These are phyloP conservation scores for Diadophis punctatus DNA, from an alignment of 2,113 vertebrate species.

Conservation along the genomic window DNA sequence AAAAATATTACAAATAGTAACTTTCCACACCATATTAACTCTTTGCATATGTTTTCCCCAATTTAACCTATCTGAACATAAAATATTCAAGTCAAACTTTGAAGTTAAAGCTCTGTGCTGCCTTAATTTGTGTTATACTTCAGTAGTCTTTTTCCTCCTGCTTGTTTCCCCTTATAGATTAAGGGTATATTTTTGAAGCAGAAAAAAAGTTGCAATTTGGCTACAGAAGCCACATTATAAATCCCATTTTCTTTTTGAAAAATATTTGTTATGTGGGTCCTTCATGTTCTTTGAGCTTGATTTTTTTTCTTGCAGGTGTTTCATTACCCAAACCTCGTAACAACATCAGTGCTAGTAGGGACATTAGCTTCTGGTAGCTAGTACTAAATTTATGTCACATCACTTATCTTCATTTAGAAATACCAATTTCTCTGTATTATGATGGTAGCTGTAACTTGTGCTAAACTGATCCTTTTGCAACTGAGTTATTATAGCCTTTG, in stretches of 20 bases:
- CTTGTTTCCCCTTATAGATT: too few relatives aligned
- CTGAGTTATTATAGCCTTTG: background rate
- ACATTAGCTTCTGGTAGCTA: background rate
- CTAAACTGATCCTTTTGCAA: background rate
- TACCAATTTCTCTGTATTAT: background rate
- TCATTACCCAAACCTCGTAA: background rate
- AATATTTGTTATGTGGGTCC: background rate
- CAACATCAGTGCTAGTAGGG: background rate
- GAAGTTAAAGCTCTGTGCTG: background rate
- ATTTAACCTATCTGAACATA: background rate
- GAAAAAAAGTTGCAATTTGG: too few relatives aligned
- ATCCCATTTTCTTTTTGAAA: background rate
- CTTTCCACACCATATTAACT: background rate
- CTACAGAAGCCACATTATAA: background rate
- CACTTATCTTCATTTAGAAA: background rate
- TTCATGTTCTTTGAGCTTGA: background rate
- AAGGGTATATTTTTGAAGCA: background rate
- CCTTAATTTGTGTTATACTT: background rate
- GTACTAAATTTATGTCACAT: background rate
- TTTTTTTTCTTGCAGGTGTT: background rate
- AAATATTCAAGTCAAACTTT: background rate
- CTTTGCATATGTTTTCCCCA: background rate
- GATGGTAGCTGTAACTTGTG: background rate
- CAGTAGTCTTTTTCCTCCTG: too few relatives aligned
- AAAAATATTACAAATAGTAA: background rate